Base-by-base conservation (phyloP, 2,888 invertebrate genomes). In the Xylota segnis region DNA sequence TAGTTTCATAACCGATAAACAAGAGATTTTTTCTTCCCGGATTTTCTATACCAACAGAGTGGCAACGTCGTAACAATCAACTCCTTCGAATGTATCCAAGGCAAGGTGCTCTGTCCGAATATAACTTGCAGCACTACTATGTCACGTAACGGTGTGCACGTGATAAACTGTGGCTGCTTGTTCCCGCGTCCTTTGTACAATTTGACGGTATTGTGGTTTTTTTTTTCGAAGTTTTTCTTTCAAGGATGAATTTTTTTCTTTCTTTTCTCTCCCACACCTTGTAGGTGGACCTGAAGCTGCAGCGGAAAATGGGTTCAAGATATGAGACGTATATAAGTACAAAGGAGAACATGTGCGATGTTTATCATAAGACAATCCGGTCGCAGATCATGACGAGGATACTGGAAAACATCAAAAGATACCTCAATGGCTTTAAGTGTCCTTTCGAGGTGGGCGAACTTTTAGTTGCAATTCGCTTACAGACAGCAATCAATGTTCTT, bases 81-180 rank as follows among this genome's bases (percentile, higher is more conserved):
- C 7, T 75, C 68, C 6, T 50, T 84, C 7, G 54, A 50, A 9
- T 84, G 79, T 27, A 56, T 12, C 37, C 27, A 14, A n/a, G 54
- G 63, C 50, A 16, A 63, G 14, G 9, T 61, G 9, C 71, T 86
- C 5, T 86, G 81, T 14, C 9, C 3, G 34, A 81, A 58, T 52
- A 18, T 59, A n/a, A 65, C 40, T 27, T 84, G 81, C 32, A 43
- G 14, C 12, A 47, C 54, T 10, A 59, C 16, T 4, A 23, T 71
- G 32, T 40, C 81, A 10, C 66, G 75, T 32, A 71, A 76, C 12
- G 71, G 63, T 2, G 58, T 56, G 43, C 32, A 54, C 29, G 63
- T 32, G 52, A 37, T 84, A 12, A 79, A 84, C 58, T 70, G 68
- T 12, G 78, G 74, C 16, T 84, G 79, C 52, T 23, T 50, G n/a